These are phyloP conservation scores for Octodonta nipae DNA, from an alignment of 2,888 invertebrate genomes.

Conservation along the genomic window DNA sequence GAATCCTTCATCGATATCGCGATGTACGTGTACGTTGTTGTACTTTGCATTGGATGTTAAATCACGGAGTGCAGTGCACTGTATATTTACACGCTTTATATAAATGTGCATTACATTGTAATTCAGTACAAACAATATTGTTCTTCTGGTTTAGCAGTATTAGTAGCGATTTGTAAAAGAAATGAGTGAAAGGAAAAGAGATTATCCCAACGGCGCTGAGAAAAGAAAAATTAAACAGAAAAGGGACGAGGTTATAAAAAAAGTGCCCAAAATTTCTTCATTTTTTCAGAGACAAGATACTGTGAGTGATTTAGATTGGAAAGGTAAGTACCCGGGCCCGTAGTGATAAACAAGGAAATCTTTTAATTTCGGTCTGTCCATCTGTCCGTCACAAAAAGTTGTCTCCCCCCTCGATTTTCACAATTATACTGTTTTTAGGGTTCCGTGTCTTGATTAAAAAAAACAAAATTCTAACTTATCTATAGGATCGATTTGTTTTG, in stretches of 20 bases:
- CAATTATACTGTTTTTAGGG: constrained; percentile 3
- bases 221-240: constrained; percentile 3
- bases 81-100: too few relatives aligned
- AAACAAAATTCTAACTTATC: constrained; percentile 3
- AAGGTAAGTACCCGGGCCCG: constrained; percentile 1
- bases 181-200: too few relatives aligned
- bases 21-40: too few relatives aligned
- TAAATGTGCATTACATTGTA: too few relatives aligned
- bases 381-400: not conserved
- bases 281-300: constrained; percentile 3
- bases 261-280: constrained; percentile 4
- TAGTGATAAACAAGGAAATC: constrained; percentile 4
- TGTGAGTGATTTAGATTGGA: not conserved
- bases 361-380: not conserved
- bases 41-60: too few relatives aligned
- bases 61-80: too few relatives aligned
- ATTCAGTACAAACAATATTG: too few relatives aligned
- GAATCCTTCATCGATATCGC: too few relatives aligned
- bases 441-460: constrained; percentile 1
- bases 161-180: too few relatives aligned
- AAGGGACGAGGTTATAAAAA: constrained; percentile 3
- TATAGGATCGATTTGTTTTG: constrained; percentile 3
- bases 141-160: too few relatives aligned
- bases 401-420: too few relatives aligned
- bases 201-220: too few relatives aligned